Evolutionary conservation across 2,888 invertebrate genomes (phyloP).

Genomic region (Chrysodeixis includens): DNA sequence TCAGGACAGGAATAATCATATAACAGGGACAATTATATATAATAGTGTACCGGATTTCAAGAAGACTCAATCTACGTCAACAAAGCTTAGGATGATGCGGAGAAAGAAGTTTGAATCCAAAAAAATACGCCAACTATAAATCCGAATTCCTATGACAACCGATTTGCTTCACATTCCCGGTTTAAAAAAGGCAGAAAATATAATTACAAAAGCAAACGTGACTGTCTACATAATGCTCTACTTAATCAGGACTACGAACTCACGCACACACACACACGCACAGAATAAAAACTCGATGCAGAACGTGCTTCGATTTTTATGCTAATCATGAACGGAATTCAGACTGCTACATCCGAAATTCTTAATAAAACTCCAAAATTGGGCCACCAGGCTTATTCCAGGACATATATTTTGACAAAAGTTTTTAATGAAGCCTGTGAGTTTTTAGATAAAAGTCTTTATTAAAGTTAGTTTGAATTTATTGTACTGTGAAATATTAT

Average conservation of each 20-base stretch:
- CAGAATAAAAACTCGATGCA: constrained; percentile 26
- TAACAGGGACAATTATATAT: too few relatives aligned
- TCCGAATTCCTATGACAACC: too few relatives aligned
- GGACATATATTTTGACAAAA: constrained; percentile 27
- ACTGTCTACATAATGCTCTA: not conserved
- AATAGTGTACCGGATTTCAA: too few relatives aligned
- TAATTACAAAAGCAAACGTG: constrained; percentile 4
- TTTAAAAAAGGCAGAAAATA: not conserved
- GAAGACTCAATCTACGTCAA: too few relatives aligned
- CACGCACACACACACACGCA: constrained; percentile 10
- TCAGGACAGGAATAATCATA: too few relatives aligned
- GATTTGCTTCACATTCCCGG: not conserved
- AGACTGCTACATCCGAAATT: constrained; percentile 46
- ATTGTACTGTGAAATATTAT: not conserved
- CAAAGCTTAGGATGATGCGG: too few relatives aligned
- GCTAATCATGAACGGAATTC: constrained; percentile 54
- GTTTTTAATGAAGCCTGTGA: constrained; percentile 10
- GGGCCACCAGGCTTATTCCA: constrained; percentile 12
- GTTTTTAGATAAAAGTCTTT: constrained; percentile 5
- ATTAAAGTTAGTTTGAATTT: constrained; percentile 13
- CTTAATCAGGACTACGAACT: constrained; percentile 6
- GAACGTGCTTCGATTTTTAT: constrained; percentile 58
- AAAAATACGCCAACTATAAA: too few relatives aligned
- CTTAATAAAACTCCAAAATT: constrained; percentile 46
- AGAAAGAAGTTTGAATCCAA: too few relatives aligned